Percentiles rank a stretch among this genome's conserved stretches.
phyloP scores from a whole-genome alignment of 1,140 invertebrate genomes.

The Pachypeltis micranthus region DNA sequence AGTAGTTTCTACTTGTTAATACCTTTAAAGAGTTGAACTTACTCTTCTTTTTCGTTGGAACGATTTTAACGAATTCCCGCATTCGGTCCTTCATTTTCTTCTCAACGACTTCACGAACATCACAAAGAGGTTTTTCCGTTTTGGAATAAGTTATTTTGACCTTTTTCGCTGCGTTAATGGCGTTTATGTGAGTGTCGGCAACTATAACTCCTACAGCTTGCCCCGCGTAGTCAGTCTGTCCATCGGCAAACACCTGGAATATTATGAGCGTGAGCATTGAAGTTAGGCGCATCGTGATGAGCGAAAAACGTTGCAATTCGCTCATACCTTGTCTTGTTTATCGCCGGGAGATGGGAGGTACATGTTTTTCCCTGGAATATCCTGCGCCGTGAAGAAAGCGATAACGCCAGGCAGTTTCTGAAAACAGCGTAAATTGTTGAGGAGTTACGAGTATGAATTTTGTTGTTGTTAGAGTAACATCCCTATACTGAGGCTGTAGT shows the following conservation, averaged over 20 bases:
- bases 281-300: neutral
- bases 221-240: conserved; percentile 48
- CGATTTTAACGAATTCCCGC: conserved; percentile 11
- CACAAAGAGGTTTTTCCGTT: neutral
- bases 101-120: conserved; percentile 16
- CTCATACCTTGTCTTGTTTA: conserved; percentile 15
- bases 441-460: neutral
- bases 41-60: conserved; percentile 20
- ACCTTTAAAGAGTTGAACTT: too few species aligned
- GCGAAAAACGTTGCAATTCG: neutral
- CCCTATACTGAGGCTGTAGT: too few species aligned
- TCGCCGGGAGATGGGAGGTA: conserved; percentile 27
- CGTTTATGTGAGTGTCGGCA: conserved; percentile 45
- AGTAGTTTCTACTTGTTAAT: too few species aligned
- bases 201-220: conserved; percentile 61
- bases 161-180: conserved; percentile 47
- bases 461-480: too few species aligned
- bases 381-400: conserved; percentile 54
- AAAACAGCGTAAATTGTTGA: conserved; percentile 26
- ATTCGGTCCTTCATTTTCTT: conserved; percentile 15
- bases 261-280: conserved; percentile 10
- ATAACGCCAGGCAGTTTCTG: conserved; percentile 53
- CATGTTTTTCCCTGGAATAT: conserved; percentile 59
- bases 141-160: conserved; percentile 50
- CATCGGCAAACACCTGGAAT: conserved; percentile 38